Conservation (phyloP, 2,888 invertebrate genomes). For the Petrophora chlorosata region DNA sequence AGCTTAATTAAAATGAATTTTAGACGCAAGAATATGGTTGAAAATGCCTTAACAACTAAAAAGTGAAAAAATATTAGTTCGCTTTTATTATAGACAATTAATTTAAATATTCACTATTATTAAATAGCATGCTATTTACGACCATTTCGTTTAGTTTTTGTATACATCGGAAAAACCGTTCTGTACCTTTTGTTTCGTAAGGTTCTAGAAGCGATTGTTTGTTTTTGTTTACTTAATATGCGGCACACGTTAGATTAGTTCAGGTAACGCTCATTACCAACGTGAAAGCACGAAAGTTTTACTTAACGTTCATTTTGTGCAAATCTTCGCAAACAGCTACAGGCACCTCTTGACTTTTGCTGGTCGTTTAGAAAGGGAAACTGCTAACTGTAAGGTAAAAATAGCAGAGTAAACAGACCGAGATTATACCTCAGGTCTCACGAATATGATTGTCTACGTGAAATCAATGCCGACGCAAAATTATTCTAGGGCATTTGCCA, state of each 20-base stretch:
- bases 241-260: constrained; percentile 8
- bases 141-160: no score
- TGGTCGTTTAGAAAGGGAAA: constrained; percentile 26
- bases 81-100: no score
- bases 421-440: background rate
- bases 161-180: no score
- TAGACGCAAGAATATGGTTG: no score
- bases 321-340: constrained; percentile 11
- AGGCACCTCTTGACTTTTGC: constrained; percentile 4
- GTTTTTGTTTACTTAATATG: background rate
- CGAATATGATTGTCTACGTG: background rate
- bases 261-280: constrained; percentile 21
- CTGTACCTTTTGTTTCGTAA: no score
- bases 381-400: constrained; percentile 1
- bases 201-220: no score
- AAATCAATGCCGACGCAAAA: background rate
- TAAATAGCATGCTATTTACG: no score
- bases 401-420: background rate
- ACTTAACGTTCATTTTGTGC: constrained; percentile 13
- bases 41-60: no score
- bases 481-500: background rate
- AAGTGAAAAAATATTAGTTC: no score
- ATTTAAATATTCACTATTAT: no score
- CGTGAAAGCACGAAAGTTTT: constrained; percentile 27
- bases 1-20: no score